phyloP scores from a whole-genome alignment of 2,113 vertebrate species.

The Rhinoderma darwinii region DNA sequence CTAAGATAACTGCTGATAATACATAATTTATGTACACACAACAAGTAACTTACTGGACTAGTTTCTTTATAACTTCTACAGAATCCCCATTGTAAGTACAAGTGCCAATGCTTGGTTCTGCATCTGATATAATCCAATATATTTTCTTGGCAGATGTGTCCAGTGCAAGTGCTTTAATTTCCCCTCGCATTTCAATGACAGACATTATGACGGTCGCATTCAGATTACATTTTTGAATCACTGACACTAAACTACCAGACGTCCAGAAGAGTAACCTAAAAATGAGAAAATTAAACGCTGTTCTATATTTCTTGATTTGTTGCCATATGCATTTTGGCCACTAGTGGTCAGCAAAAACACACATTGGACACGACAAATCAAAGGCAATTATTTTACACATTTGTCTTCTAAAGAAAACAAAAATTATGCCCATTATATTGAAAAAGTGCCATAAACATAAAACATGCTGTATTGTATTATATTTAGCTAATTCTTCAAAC shows the following conservation, averaged over 20 bases:
- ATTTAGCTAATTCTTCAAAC: neutral
- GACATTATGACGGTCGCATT: slow-evolving; percentile 65
- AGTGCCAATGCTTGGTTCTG: slow-evolving; percentile 72
- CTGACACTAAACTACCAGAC: slow-evolving; percentile 73
- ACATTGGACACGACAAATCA: neutral
- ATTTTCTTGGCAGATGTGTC: slow-evolving; percentile 77
- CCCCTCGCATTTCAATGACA: slow-evolving; percentile 72
- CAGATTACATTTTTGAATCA: slow-evolving; percentile 75
- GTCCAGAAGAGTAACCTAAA: slow-evolving; percentile 89
- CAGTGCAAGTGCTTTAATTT: slow-evolving; percentile 73
- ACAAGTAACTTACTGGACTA: slow-evolving; percentile 71
- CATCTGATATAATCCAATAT: slow-evolving; percentile 84
- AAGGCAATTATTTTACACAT: neutral
- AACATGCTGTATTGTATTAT: neutral
- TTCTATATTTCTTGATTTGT: neutral
- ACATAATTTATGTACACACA: neutral
- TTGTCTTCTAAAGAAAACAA: neutral
- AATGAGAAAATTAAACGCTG: slow-evolving; percentile 32
- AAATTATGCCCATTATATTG: neutral
- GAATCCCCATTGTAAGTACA: slow-evolving; percentile 83
- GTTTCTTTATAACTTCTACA: slow-evolving; percentile 71
- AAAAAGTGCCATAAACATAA: neutral
- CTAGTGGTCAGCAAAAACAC: neutral
- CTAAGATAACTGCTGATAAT: neutral
- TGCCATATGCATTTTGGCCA: neutral